Evolutionary conservation across 1,140 invertebrate species (phyloP), one percentile per base, ranked within the genome.

Genomic region (Campodea augens): DNA sequence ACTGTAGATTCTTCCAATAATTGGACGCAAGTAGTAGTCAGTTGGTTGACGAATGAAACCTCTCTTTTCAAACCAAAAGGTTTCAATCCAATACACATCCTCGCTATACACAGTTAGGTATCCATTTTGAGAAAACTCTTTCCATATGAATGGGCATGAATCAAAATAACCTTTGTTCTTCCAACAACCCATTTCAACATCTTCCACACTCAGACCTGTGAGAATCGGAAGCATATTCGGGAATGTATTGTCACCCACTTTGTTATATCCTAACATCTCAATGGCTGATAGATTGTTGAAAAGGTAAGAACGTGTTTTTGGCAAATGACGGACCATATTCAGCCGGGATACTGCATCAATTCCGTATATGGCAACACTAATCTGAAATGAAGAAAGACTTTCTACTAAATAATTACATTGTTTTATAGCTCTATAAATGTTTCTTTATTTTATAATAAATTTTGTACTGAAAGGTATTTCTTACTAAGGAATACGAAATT

Each of bases 341-440:
- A 89, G 64, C 38, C 84, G 69, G 0, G 87, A 92, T 1, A 90
- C 71, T 1, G 82, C 78, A 57, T 91, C 87, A 13, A 92, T 68
- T 0, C 88, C 88, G n/a, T 91, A 57, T 10, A 92, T 65, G 20
- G 91, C 64, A 0, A 93, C 68, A 50, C 74, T 80, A 7, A 70
- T 58, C 27, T 32, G 27, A 15, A 32, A 32, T 32, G 15, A 32
- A 15, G 15, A 10, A 32, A 32, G 7, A 15, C 7, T 32, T 32
- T 32, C n/a, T n/a, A n/a, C n/a, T n/a, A n/a, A n/a, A n/a, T n/a
- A n/a, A n/a, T n/a, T n/a, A n/a, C n/a, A n/a, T n/a, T n/a, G n/a
- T n/a, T n/a, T n/a, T n/a, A n/a, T n/a, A n/a, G n/a, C n/a, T n/a
- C n/a, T n/a, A n/a, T n/a, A n/a, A n/a, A n/a, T n/a, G n/a, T n/a